These are phyloP conservation scores for Sesia bembeciformis DNA, from an alignment of 2,888 invertebrate species.

Conservation along the genomic window DNA sequence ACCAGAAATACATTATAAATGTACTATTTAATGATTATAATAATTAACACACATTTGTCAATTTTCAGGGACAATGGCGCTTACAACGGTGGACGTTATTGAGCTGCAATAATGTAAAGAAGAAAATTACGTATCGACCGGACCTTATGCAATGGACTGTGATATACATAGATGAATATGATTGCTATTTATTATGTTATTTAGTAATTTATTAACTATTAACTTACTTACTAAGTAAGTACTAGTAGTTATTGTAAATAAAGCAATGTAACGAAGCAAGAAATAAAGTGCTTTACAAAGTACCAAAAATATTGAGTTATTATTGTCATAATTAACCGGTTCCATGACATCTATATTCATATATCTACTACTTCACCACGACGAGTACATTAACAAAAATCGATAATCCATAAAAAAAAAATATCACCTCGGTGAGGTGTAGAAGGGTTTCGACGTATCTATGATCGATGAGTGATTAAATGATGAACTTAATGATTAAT, in stretches of 20 bases:
- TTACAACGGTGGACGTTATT: conserved; percentile 31
- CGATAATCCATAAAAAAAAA: too few species aligned
- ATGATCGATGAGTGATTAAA: too few species aligned
- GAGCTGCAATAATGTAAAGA: conserved; percentile 10
- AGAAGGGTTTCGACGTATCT: too few species aligned
- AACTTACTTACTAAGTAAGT: not conserved
- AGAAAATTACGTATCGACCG: conserved; percentile 12
- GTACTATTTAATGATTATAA: too few species aligned
- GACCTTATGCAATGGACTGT: conserved; percentile 52
- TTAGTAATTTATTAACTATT: not conserved
- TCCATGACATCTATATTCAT: too few species aligned
- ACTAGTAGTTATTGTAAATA: not conserved
- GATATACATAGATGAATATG: conserved; percentile 28
- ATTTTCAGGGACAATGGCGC: conserved; percentile 48
- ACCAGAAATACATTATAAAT: too few species aligned
- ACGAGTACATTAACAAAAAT: too few species aligned
- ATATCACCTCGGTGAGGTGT: too few species aligned
- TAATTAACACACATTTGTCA: not conserved
- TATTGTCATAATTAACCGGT: too few species aligned
- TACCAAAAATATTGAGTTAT: too few species aligned
- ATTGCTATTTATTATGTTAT: conserved; percentile 1
- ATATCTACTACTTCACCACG: too few species aligned
- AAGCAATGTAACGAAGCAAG: not conserved
- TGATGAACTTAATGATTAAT: too few species aligned
- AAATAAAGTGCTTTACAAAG: not conserved